These are phyloP conservation scores for Amia ocellicauda DNA, from an alignment of 2,113 vertebrate genomes.

Conservation along the genomic window DNA sequence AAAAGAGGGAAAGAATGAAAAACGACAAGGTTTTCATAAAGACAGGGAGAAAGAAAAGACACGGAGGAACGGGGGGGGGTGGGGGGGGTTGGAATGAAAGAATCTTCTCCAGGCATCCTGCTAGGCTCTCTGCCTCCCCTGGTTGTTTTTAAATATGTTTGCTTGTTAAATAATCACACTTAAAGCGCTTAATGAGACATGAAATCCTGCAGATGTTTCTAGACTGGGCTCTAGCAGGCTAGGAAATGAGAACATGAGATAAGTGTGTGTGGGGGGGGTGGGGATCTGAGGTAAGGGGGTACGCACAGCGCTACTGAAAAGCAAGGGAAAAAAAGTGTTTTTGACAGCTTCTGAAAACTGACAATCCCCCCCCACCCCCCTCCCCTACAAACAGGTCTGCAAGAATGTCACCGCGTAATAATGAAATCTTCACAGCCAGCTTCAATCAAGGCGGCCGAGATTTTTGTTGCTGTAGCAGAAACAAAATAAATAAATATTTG, in stretches of 20 bases:
- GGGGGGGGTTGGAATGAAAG: background rate
- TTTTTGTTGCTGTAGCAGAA: too few relatives aligned
- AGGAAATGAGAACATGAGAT: background rate
- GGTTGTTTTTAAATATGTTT: constrained; percentile 6
- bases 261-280: constrained; percentile 29
- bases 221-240: constrained; percentile 6
- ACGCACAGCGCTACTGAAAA: constrained; percentile 9
- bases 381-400: too few relatives aligned
- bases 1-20: background rate
- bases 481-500: too few relatives aligned
- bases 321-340: too few relatives aligned
- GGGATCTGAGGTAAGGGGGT: constrained; percentile 12
- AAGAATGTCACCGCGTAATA: too few relatives aligned
- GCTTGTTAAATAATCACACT: constrained; percentile 41
- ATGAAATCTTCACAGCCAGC: too few relatives aligned
- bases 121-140: background rate
- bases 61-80: too few relatives aligned
- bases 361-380: too few relatives aligned
- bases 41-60: background rate
- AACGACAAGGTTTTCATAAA: background rate
- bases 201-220: constrained; percentile 40
- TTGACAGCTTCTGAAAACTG: too few relatives aligned
- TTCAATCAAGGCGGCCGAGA: too few relatives aligned
- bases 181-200: constrained; percentile 40
- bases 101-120: background rate